A percentile compares a stretch with the other conserved stretches of the same genome.
Conservation (phyloP, 2,113 vertebrate genomes). For the Geococcyx californianus region DNA sequence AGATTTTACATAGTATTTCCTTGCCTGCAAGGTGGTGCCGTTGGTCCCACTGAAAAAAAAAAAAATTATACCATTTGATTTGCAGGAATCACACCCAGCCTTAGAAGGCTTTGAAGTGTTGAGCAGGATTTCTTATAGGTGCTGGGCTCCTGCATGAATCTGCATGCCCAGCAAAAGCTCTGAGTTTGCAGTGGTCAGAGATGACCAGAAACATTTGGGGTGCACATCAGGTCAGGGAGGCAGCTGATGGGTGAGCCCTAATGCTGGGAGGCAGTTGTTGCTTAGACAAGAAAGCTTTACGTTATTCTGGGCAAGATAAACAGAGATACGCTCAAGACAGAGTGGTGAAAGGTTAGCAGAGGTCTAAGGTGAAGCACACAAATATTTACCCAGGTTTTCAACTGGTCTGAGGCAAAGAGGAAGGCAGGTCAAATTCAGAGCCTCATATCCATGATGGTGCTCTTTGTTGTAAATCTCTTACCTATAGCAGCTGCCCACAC, state of each 20-base stretch:
- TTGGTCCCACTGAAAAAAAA: background rate
- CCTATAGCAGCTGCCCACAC: background rate
- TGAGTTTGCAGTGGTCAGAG: background rate
- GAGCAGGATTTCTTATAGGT: background rate
- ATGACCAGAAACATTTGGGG: background rate
- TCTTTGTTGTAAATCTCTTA: background rate
- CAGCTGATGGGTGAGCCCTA: background rate
- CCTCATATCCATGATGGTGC: background rate
- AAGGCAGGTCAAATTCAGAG: constrained; percentile 5
- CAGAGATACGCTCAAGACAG: background rate
- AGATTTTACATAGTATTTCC: background rate
- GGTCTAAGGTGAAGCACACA: constrained; percentile 1
- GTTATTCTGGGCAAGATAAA: constrained; percentile 4
- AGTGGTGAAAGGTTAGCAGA: constrained; percentile 13
- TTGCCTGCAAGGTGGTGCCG: background rate
- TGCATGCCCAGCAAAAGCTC: background rate
- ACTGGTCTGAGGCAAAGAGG: background rate
- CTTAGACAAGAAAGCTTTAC: constrained; percentile 9
- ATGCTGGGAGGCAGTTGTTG: background rate
- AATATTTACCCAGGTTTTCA: constrained; percentile 35
- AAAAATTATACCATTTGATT: background rate
- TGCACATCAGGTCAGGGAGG: background rate
- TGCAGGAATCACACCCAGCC: background rate
- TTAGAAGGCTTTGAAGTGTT: background rate
- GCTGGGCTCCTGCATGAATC: background rate